Base-by-base conservation (phyloP, 2,113 vertebrate genomes). In the Isichthys henryi region DNA sequence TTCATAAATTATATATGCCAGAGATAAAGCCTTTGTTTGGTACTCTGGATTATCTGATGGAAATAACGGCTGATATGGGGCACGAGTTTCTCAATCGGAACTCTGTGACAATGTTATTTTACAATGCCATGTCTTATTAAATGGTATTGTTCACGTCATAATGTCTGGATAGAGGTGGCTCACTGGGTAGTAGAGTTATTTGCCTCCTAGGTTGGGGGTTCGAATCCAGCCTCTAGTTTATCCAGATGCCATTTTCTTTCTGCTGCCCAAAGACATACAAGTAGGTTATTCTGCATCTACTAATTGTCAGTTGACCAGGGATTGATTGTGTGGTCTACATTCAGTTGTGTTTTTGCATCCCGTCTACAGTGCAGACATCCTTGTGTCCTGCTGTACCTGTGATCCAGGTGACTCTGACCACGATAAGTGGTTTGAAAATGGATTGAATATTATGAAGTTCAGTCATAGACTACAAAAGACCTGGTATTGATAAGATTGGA, bases 1-100 rank as follows among this genome's bases (percentile, higher is more conserved):
- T 95, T 95, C 92, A 94, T 94, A 94, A 95, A 95, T 95, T 95
- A 95, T 92, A 94, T 48, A 92, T 95, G 95, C 95, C 95, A 95
- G 89, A 94, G 93, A 96, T 94, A 94, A 95, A 94, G 90, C 58
- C 88, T 85, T 90, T 91, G 88, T 91, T 91, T 92, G 89, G 90
- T 74, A 85, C 82, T 77, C 43, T 17, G 45, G 13, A 39, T 90
- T 74, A 46, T 83, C 62, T 84, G 43, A 35, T 52, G 87, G 84
- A 91, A 92, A 89, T 88, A 86, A 86, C 13, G 43, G 31, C 5
- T 80, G 45, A 85, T 58, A 62, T 1, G 58, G 53, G 39, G 23
- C 39, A 27, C 15, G 74, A 21, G 50, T 35, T 77, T 82, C 35
- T 50, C 70, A 43, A 35, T 31, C n/a, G 52, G 23, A 21, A 15